phyloP scores from a whole-genome alignment of 2,113 vertebrate species.

The Dromaius novaehollandiae region DNA sequence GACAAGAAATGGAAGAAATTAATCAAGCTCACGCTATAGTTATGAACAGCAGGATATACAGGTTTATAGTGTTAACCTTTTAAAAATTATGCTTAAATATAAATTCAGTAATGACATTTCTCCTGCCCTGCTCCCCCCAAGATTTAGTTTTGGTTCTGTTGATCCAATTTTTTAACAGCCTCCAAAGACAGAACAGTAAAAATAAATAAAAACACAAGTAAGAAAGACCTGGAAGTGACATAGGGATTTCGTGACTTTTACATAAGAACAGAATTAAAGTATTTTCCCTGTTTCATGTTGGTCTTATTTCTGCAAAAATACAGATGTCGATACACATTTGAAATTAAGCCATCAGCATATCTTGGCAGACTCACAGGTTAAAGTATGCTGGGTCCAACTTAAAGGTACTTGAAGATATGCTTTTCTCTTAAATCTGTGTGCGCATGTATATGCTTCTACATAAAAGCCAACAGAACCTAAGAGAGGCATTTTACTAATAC shows the following conservation, averaged over 20 bases:
- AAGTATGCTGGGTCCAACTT: background rate
- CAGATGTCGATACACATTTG: background rate
- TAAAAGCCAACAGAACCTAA: background rate
- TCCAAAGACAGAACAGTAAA: background rate
- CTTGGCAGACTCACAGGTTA: background rate
- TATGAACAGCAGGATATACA: background rate
- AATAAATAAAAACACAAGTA: background rate
- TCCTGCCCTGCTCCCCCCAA: too few species aligned
- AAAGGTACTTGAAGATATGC: background rate
- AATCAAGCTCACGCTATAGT: background rate
- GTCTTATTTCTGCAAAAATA: background rate
- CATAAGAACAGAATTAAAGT: background rate
- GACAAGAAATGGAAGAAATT: background rate
- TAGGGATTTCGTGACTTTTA: background rate
- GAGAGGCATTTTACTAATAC: background rate
- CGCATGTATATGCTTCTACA: too few species aligned
- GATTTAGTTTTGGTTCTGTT: background rate
- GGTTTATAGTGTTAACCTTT: background rate
- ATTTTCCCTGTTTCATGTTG: background rate
- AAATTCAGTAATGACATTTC: background rate
- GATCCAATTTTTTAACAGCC: background rate
- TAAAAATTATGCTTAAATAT: background rate
- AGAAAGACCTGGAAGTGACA: background rate
- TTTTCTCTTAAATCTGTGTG: background rate
- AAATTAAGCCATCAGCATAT: background rate